These are phyloP conservation scores for Erpetoichthys calabaricus DNA, from an alignment of 2,797 vertebrate species.

Conservation along the genomic window DNA sequence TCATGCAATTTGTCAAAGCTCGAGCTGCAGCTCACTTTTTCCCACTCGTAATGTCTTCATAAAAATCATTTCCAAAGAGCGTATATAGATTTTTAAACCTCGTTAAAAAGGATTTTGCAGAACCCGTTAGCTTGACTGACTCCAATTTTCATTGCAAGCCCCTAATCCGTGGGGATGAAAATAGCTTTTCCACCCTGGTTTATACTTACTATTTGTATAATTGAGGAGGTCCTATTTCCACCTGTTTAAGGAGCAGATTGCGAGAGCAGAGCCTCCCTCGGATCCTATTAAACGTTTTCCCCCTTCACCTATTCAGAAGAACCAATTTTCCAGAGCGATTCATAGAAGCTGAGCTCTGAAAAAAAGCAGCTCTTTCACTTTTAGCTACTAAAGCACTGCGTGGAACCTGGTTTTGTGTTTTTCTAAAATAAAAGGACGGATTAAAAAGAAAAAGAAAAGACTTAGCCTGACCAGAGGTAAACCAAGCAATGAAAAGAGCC, in stretches of 20 bases:
- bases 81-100: slow-evolving; percentile 10
- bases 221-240: slow-evolving; percentile 69
- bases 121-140: slow-evolving; percentile 13
- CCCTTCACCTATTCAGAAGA: slow-evolving; percentile 65
- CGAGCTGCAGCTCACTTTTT: no score
- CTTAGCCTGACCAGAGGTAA: slow-evolving; percentile 67
- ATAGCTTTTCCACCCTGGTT: slow-evolving; percentile 35
- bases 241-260: slow-evolving; percentile 70
- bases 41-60: no score
- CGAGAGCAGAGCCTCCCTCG: slow-evolving; percentile 59
- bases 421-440: slow-evolving; percentile 75
- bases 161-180: slow-evolving; percentile 39
- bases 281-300: slow-evolving; percentile 68
- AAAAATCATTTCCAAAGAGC: not conserved
- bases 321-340: slow-evolving; percentile 73
- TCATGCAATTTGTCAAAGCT: no score
- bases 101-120: slow-evolving; percentile 14
- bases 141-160: slow-evolving; percentile 27
- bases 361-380: slow-evolving; percentile 72
- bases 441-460: slow-evolving; percentile 67
- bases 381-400: slow-evolving; percentile 84
- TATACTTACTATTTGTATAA: slow-evolving; percentile 61
- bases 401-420: slow-evolving; percentile 86
- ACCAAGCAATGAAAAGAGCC: slow-evolving; percentile 65
- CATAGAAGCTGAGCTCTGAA: slow-evolving; percentile 56